Percentiles rank a stretch among this genome's conserved stretches.
phyloP scores from a whole-genome alignment of 2,797 vertebrate genomes.

The Etheostoma nigrum region DNA sequence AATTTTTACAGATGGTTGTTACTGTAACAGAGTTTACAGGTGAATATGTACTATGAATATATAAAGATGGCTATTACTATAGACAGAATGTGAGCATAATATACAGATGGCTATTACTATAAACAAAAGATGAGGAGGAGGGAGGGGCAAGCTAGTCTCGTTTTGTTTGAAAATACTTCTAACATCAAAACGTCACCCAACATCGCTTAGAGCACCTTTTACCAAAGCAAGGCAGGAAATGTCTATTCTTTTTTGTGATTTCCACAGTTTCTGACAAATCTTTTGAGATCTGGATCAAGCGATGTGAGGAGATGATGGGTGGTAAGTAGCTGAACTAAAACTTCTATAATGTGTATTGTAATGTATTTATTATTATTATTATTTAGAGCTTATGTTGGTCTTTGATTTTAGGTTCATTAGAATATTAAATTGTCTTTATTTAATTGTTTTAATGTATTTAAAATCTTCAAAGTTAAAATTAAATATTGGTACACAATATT shows the following conservation, averaged over 20 bases:
- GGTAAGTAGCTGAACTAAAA: slow-evolving; percentile 81
- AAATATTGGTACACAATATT: slow-evolving; percentile 6
- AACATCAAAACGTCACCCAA: too few species aligned
- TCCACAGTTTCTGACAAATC: slow-evolving; percentile 86
- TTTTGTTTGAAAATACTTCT: too few species aligned
- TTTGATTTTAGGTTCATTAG: neutral
- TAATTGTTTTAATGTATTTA: neutral
- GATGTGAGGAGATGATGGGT: slow-evolving; percentile 89
- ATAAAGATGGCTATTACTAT: too few species aligned
- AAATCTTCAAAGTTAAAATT: neutral
- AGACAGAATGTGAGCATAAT: too few species aligned
- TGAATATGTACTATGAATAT: too few species aligned
- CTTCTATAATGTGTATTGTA: neutral
- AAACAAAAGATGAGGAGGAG: too few species aligned
- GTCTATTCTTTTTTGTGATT: slow-evolving; percentile 11
- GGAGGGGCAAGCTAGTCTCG: too few species aligned
- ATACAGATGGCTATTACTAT: too few species aligned
- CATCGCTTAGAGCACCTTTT: too few species aligned
- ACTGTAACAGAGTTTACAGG: too few species aligned
- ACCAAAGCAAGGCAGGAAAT: neutral
- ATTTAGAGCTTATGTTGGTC: slow-evolving; percentile 11
- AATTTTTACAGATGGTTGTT: too few species aligned
- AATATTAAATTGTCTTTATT: neutral
- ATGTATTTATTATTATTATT: neutral
- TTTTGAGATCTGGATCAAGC: slow-evolving; percentile 91